Percentiles rank a stretch among this genome's conserved stretches.
These are phyloP conservation scores for Trissonchulus latispiculum DNA, from an alignment of 2,888 invertebrate species.

Conservation along the genomic window DNA sequence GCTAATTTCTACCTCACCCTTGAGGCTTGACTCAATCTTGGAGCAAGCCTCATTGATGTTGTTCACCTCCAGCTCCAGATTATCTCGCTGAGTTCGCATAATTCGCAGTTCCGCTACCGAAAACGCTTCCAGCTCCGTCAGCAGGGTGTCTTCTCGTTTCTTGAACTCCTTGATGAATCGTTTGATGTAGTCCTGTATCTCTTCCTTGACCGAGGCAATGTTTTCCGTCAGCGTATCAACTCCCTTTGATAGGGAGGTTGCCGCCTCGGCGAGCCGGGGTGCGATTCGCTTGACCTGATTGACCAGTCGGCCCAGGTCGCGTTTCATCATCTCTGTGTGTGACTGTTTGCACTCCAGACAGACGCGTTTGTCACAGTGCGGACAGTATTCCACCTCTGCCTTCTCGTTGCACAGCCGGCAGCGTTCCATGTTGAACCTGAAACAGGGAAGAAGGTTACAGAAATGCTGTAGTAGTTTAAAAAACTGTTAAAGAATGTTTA, in stretches of 20 bases:
- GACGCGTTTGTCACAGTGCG: slow-evolving; percentile 92
- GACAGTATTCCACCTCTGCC: slow-evolving; percentile 56
- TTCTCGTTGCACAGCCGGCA: slow-evolving; percentile 45
- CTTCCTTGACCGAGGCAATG: slow-evolving; percentile 76
- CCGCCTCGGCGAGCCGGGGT: slow-evolving; percentile 39
- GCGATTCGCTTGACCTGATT: slow-evolving; percentile 55
- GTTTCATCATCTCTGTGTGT: slow-evolving; percentile 84
- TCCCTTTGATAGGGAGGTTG: slow-evolving; percentile 55
- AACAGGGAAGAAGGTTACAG: slow-evolving; percentile 15
- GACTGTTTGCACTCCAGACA: slow-evolving; percentile 87
- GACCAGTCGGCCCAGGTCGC: slow-evolving; percentile 77
- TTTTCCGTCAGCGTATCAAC: slow-evolving; percentile 75
- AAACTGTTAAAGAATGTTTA: too few species aligned
- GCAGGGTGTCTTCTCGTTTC: slow-evolving; percentile 54
- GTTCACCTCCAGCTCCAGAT: slow-evolving; percentile 81
- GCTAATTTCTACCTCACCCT: slow-evolving; percentile 49
- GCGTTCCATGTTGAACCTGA: slow-evolving; percentile 42
- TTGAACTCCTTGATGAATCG: slow-evolving; percentile 44
- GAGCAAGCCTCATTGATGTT: slow-evolving; percentile 95
- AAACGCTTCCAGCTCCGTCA: slow-evolving; percentile 66
- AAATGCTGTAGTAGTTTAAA: too few species aligned
- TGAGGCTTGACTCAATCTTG: slow-evolving; percentile 71
- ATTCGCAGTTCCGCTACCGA: slow-evolving; percentile 73
- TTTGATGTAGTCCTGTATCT: slow-evolving; percentile 65
- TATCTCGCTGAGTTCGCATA: slow-evolving; percentile 75